These are phyloP conservation scores for Drosophila fuyamai DNA, from an alignment of 1,140 invertebrate genomes.

Conservation along the genomic window DNA sequence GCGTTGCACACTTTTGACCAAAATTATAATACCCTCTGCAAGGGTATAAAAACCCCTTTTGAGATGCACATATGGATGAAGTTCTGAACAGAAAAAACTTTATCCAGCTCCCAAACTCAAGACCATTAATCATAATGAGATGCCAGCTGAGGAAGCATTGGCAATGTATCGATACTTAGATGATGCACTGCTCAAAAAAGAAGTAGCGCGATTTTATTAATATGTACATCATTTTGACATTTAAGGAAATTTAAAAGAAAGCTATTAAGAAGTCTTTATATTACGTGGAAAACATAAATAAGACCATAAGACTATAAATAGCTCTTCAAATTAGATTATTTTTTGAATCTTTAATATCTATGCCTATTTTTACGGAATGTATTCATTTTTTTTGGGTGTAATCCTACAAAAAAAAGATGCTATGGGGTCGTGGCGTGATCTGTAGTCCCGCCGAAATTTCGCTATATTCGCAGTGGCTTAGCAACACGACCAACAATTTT, in stretches of 20 bases:
- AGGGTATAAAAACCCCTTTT: neutral
- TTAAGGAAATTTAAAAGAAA: too few relatives aligned
- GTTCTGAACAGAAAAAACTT: conserved; percentile 15
- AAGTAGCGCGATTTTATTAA: too few relatives aligned
- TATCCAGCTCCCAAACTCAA: conserved; percentile 9
- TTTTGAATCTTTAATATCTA: too few relatives aligned
- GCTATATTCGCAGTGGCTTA: conserved; percentile 13
- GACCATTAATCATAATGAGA: conserved; percentile 43
- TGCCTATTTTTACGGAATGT: too few relatives aligned
- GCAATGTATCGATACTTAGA: conserved; percentile 5
- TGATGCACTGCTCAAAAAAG: neutral
- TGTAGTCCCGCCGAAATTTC: conserved; percentile 7
- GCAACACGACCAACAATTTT: conserved; percentile 56
- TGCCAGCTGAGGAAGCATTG: conserved; percentile 28
- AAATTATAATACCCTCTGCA: too few relatives aligned
- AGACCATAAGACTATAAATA: too few relatives aligned
- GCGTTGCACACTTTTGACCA: too few relatives aligned
- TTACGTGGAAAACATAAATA: too few relatives aligned
- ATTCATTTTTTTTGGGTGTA: neutral
- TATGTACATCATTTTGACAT: too few relatives aligned
- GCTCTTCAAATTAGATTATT: too few relatives aligned
- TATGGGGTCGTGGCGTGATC: neutral
- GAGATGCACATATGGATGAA: conserved; percentile 17
- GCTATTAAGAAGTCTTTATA: too few relatives aligned
- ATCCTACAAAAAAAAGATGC: neutral